Base-by-base conservation (phyloP, 2,888 invertebrate genomes). In the Ochropacha duplaris region DNA sequence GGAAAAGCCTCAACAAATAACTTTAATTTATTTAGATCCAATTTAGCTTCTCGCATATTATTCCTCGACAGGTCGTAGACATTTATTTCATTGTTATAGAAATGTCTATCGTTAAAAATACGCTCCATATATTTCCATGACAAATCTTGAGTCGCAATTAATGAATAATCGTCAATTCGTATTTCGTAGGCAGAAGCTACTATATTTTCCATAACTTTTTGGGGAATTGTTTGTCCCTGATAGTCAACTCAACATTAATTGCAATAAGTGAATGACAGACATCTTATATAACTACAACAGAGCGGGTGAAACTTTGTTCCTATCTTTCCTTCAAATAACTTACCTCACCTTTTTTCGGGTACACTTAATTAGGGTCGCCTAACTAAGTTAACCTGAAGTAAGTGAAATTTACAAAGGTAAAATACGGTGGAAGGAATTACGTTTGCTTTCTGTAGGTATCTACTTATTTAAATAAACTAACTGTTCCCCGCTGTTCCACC, bases 331-430 rank as follows among this genome's bases (percentile, higher is more conserved):
- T 44, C 44, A 44, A 44, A 44, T 44, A 44, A 44, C 44, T 44
- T 44, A 44, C 44, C 19, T 44, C 44, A 44, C 44, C 44, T 44
- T 44, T 39, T 44, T 44, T 44, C 44, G 19, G 44, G 19, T 44
- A 44, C 19, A 44, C 68, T 74, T 76, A 76, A 78, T 78, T 71
- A 76, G 70, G 68, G 62, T 62, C 57, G 44, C 65, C 62, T 70
- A 68, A 76, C 68, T 65, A 60, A 74, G 74, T 79, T 69, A 67
- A 56, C 63, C 36, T 63, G 52, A 64, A 64, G 61, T 65, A 67
- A 69, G 59, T 58, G 63, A 64, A 61, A 66, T 59, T 61, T 62
- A 52, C 59, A 55, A 66, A 64, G 60, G 62, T 16, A 44, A 44
- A 44, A 19, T 19, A 19, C 44, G n/a, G 19, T 1, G 16, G 19